Percentiles rank a stretch among this genome's conserved stretches.
Conservation (phyloP, 2,797 vertebrate genomes). For the Ptychadena robeensis region DNA sequence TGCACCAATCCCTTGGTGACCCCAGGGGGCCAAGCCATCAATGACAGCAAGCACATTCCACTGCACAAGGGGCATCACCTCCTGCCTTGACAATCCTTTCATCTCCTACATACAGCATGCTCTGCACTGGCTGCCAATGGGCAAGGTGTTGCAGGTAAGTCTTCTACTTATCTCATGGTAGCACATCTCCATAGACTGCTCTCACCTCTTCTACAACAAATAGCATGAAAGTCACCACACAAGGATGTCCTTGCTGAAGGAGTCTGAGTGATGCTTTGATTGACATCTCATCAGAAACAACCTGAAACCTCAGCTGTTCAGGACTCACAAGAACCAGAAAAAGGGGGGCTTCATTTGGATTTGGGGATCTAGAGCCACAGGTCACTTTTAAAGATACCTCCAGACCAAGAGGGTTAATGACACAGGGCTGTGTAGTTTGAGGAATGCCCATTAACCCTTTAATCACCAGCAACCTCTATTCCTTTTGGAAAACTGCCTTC, state of each 20-base stretch:
- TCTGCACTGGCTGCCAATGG: neutral
- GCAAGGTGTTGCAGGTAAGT: slow-evolving; percentile 41
- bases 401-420: no score
- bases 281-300: neutral
- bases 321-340: no score
- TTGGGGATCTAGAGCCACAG: neutral
- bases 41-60: slow-evolving; percentile 8
- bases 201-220: neutral
- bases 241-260: slow-evolving; percentile 28
- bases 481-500: neutral
- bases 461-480: neutral
- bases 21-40: slow-evolving; percentile 14
- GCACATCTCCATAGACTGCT: neutral
- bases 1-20: slow-evolving; percentile 18
- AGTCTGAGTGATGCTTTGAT: slow-evolving; percentile 23
- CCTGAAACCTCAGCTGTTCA: neutral
- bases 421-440: neutral
- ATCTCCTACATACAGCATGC: neutral
- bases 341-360: neutral
- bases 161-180: neutral
- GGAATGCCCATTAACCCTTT: neutral
- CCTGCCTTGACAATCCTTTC: neutral
- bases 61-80: slow-evolving; percentile 1
- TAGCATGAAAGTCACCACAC: neutral
- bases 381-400: neutral